phyloP scores from a whole-genome alignment of 2,797 vertebrate genomes.

The Momotus momota region DNA sequence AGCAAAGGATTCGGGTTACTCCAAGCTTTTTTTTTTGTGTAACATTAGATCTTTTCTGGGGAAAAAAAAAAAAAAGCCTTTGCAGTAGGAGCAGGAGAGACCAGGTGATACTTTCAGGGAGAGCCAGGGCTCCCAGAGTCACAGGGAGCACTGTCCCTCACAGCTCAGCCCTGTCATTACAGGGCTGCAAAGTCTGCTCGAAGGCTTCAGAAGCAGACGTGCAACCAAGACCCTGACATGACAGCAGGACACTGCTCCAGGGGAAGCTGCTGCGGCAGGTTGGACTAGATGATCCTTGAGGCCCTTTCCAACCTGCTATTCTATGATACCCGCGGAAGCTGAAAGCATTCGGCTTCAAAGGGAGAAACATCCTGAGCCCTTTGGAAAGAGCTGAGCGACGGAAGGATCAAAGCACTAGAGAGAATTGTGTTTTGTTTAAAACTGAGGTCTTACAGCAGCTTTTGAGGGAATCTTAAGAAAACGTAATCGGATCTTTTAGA shows the following conservation, averaged over 20 bases:
- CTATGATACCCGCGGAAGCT: background rate
- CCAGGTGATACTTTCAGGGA: background rate
- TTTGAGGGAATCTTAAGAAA: slow-evolving; percentile 17
- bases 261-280: background rate
- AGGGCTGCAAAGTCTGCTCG: background rate
- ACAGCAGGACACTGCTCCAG: background rate
- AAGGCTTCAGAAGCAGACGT: background rate
- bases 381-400: background rate
- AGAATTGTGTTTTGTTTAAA: slow-evolving; percentile 28
- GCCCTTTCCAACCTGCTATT: too few species aligned
- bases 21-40: background rate
- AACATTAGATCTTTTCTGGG: background rate
- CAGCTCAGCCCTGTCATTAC: background rate
- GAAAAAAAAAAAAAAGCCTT: background rate
- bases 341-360: background rate
- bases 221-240: background rate
- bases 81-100: background rate
- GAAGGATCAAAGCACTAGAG: slow-evolving; percentile 40
- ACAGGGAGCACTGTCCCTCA: background rate
- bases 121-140: background rate
- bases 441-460: slow-evolving; percentile 5
- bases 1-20: background rate
- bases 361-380: background rate
- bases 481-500: background rate
- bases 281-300: too few species aligned